Percentiles rank a stretch among this genome's conserved stretches.
Evolutionary conservation across 2,888 invertebrate genomes (phyloP).

Genomic region (Polylopha cassiicola): DNA sequence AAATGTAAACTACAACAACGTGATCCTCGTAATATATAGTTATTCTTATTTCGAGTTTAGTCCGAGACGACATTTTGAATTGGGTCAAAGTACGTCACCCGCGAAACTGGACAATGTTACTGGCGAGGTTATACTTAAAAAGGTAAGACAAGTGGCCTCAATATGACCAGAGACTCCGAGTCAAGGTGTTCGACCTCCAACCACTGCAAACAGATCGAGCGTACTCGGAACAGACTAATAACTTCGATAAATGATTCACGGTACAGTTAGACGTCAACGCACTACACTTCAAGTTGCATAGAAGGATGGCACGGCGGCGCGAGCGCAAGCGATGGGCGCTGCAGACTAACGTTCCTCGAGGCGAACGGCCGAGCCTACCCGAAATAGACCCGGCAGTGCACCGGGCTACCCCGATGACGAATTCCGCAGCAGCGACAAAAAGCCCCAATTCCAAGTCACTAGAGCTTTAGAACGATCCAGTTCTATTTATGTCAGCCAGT

Average conservation of each 20-base stretch:
- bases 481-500: slow-evolving; percentile 29
- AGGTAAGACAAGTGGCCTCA: slow-evolving; percentile 64
- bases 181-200: slow-evolving; percentile 66
- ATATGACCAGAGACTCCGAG: slow-evolving; percentile 56
- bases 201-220: slow-evolving; percentile 43
- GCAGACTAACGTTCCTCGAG: slow-evolving; percentile 59
- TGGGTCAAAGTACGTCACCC: slow-evolving; percentile 47
- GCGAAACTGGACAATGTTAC: slow-evolving; percentile 66
- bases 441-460: slow-evolving; percentile 30
- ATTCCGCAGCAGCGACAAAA: slow-evolving; percentile 43
- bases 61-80: slow-evolving; percentile 79
- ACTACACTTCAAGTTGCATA: slow-evolving; percentile 62
- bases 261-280: slow-evolving; percentile 74
- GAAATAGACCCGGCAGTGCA: slow-evolving; percentile 75
- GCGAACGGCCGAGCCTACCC: slow-evolving; percentile 65
- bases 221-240: slow-evolving; percentile 63
- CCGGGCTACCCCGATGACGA: slow-evolving; percentile 65
- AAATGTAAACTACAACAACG: slow-evolving; percentile 81
- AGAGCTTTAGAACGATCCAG: slow-evolving; percentile 2
- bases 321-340: slow-evolving; percentile 55
- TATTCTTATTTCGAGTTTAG: slow-evolving; percentile 81
- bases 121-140: slow-evolving; percentile 65
- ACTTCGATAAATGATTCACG: slow-evolving; percentile 67
- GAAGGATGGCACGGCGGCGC: slow-evolving; percentile 38
- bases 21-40: slow-evolving; percentile 82